These are phyloP conservation scores for Chironomus tepperi DNA, from an alignment of 1,140 invertebrate genomes.

Conservation along the genomic window DNA sequence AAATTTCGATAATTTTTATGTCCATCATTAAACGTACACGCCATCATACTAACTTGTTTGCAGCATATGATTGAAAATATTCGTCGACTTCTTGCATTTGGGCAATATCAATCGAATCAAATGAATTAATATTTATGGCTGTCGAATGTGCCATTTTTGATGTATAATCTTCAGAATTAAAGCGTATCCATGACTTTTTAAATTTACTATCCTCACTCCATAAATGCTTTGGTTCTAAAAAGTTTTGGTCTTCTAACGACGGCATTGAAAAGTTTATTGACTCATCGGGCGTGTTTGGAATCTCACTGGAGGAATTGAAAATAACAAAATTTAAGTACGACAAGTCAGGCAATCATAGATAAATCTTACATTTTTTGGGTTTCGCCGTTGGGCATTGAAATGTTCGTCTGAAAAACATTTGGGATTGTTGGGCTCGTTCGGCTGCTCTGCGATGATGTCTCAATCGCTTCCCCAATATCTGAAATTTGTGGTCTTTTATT, in stretches of 20 bases:
- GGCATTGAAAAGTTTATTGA: background rate
- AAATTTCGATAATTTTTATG: background rate
- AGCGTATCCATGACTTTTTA: background rate
- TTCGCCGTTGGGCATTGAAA: background rate
- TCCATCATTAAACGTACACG: background rate
- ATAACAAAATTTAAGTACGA: background rate
- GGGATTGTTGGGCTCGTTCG: background rate
- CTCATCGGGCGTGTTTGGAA: constrained; percentile 2
- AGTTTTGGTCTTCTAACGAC: background rate
- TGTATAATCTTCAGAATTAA: background rate
- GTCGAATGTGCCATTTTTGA: no score
- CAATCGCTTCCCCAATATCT: constrained; percentile 37
- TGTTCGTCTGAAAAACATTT: background rate
- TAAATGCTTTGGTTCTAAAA: background rate
- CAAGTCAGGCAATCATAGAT: background rate
- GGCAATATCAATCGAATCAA: background rate
- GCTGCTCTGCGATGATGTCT: constrained; percentile 24
- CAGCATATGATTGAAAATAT: background rate
- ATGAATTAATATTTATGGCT: background rate
- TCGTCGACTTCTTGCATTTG: background rate
- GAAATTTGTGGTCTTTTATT: constrained; percentile 30
- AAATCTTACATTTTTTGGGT: background rate
- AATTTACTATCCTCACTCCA: constrained; percentile 16
- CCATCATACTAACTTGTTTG: background rate
- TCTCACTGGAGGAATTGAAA: background rate